phyloP scores from a whole-genome alignment of 2,888 invertebrate genomes.

The Strigamia transsilvanica region DNA sequence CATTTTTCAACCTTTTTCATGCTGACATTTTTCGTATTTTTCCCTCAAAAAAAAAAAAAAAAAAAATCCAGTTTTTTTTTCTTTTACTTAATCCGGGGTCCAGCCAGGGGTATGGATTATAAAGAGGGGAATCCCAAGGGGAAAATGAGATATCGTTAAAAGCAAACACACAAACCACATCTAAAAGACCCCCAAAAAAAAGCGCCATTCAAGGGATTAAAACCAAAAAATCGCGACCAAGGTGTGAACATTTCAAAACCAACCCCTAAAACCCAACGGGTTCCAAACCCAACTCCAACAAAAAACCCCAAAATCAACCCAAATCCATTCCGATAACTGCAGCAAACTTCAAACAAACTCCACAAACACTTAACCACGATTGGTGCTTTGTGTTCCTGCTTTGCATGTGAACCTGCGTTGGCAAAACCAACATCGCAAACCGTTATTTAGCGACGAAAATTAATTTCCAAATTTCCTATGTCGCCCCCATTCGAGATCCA shows the following conservation, averaged over 20 bases:
- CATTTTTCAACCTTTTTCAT: background rate
- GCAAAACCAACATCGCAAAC: background rate
- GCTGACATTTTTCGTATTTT: background rate
- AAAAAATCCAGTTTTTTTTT: conserved; percentile 32
- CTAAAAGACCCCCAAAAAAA: background rate
- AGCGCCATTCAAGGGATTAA: background rate
- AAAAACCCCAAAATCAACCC: too few relatives aligned
- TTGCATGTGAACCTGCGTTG: too few relatives aligned
- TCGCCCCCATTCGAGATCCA: too few relatives aligned
- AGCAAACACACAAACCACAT: conserved; percentile 24
- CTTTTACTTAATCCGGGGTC: background rate
- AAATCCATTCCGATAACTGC: too few relatives aligned
- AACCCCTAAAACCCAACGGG: background rate
- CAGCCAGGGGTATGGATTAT: conserved; percentile 27
- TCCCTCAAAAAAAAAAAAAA: background rate
- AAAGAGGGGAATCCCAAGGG: conserved; percentile 32
- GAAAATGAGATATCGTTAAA: background rate
- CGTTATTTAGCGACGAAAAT: too few relatives aligned
- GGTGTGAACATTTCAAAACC: background rate
- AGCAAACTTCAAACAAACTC: too few relatives aligned
- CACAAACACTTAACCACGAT: too few relatives aligned
- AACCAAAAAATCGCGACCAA: background rate
- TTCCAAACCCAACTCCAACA: too few relatives aligned
- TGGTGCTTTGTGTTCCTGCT: too few relatives aligned
- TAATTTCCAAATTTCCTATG: background rate